These are phyloP conservation scores for Drosophila atripex DNA, from an alignment of 2,888 invertebrate species.

Conservation along the genomic window DNA sequence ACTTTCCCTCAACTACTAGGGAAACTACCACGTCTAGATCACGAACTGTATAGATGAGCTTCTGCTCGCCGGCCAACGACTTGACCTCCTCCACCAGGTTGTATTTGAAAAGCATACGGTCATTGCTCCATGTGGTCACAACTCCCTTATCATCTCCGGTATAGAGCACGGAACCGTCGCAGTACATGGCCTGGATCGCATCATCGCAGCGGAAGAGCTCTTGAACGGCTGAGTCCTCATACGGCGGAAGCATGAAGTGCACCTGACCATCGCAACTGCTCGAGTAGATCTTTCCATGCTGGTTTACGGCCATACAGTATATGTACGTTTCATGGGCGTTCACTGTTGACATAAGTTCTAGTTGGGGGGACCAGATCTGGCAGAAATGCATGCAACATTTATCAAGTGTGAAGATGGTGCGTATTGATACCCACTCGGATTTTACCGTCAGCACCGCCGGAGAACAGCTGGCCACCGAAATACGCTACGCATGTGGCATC, in stretches of 20 bases:
- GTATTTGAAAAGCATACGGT: slow-evolving; percentile 83
- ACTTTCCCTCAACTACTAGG: slow-evolving; percentile 74
- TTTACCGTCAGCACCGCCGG: slow-evolving; percentile 84
- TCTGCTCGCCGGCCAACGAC: slow-evolving; percentile 80
- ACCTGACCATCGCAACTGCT: slow-evolving; percentile 83
- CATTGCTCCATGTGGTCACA: slow-evolving; percentile 82
- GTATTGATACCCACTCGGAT: slow-evolving; percentile 79
- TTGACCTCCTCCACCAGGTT: slow-evolving; percentile 83
- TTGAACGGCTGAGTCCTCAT: slow-evolving; percentile 67
- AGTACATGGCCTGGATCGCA: slow-evolving; percentile 81
- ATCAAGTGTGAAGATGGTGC: neutral
- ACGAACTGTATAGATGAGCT: slow-evolving; percentile 82
- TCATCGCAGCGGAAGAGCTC: slow-evolving; percentile 81
- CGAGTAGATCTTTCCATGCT: slow-evolving; percentile 82
- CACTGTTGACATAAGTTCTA: slow-evolving; percentile 79
- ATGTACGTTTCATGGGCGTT: slow-evolving; percentile 82
- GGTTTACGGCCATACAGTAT: slow-evolving; percentile 81
- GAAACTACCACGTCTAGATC: slow-evolving; percentile 83
- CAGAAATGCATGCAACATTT: neutral
- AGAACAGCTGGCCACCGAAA: slow-evolving; percentile 78
- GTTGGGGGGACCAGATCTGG: slow-evolving; percentile 82
- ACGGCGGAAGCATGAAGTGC: slow-evolving; percentile 80
- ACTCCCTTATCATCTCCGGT: slow-evolving; percentile 84
- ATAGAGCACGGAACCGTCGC: slow-evolving; percentile 77
- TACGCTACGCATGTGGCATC: slow-evolving; percentile 81